These are phyloP conservation scores for Carterocephalus palaemon DNA, from an alignment of 2,888 invertebrate genomes.

Conservation along the genomic window DNA sequence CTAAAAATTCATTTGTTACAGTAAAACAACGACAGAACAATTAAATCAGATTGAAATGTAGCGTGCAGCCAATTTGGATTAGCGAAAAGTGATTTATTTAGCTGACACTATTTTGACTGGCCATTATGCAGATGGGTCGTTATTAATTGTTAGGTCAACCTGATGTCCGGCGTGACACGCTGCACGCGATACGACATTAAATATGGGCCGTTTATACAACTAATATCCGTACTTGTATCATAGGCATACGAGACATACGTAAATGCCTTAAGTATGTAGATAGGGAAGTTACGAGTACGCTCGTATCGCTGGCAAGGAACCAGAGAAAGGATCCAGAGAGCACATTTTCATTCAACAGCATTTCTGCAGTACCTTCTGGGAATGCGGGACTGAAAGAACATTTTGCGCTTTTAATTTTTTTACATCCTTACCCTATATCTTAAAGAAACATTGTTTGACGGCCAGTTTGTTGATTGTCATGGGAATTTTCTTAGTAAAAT, in stretches of 20 bases:
- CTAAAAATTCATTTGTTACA: slow-evolving; percentile 9
- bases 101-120: slow-evolving; percentile 16
- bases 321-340: too few species aligned
- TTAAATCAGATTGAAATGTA: slow-evolving; percentile 10
- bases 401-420: too few species aligned
- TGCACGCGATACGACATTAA: slow-evolving; percentile 2
- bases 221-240: too few species aligned
- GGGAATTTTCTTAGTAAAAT: background rate
- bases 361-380: too few species aligned
- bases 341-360: too few species aligned
- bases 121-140: slow-evolving; percentile 21
- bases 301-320: too few species aligned
- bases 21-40: slow-evolving; percentile 12
- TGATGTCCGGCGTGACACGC: slow-evolving; percentile 3
- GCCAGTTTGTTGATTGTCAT: slow-evolving; percentile 3
- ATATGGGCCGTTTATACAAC: background rate
- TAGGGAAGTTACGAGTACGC: too few species aligned
- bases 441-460: too few species aligned
- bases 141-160: slow-evolving; percentile 19
- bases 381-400: too few species aligned
- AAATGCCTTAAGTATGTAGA: too few species aligned
- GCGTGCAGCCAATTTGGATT: slow-evolving; percentile 14
- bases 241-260: too few species aligned
- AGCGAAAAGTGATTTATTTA: slow-evolving; percentile 15
- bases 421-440: too few species aligned